Conservation (phyloP, 2,888 invertebrate genomes). For the Hypercompe scribonia region DNA sequence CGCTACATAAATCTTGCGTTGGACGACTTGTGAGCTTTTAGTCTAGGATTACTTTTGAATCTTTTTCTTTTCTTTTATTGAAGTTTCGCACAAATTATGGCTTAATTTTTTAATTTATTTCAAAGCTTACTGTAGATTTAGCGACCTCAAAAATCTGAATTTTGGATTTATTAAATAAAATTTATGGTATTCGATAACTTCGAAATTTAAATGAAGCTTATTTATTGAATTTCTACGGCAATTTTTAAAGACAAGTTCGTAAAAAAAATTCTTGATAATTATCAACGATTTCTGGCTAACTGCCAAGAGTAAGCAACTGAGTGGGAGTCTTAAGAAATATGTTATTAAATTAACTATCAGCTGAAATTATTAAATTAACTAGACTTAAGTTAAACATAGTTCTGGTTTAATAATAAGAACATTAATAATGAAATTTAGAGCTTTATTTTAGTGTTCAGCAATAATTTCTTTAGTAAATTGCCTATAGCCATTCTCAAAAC, state of each 20-base stretch:
- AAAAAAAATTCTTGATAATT: no score
- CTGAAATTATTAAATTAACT: no score
- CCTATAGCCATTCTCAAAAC: neutral
- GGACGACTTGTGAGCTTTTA: slow-evolving; percentile 49
- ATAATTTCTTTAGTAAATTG: neutral
- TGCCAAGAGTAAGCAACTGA: neutral
- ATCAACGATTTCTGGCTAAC: neutral
- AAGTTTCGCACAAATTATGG: slow-evolving; percentile 13
- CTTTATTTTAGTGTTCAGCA: no score
- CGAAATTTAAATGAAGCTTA: neutral
- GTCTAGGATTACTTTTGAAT: slow-evolving; percentile 32
- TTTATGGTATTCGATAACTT: neutral
- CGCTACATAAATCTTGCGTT: slow-evolving; percentile 56
- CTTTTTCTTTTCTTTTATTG: slow-evolving; percentile 16
- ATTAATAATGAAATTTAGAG: no score
- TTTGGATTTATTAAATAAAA: neutral
- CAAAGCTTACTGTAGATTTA: neutral
- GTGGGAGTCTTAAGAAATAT: neutral
- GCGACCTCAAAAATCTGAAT: neutral
- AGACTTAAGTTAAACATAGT: no score
- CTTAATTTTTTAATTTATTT: neutral
- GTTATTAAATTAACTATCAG: no score
- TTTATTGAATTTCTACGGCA: no score
- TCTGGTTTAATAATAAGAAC: no score
- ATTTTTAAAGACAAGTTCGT: no score